A percentile compares a stretch with the other conserved stretches of the same genome.
These are phyloP conservation scores for Tinea pellionella DNA, from an alignment of 2,888 invertebrate genomes.

Conservation along the genomic window DNA sequence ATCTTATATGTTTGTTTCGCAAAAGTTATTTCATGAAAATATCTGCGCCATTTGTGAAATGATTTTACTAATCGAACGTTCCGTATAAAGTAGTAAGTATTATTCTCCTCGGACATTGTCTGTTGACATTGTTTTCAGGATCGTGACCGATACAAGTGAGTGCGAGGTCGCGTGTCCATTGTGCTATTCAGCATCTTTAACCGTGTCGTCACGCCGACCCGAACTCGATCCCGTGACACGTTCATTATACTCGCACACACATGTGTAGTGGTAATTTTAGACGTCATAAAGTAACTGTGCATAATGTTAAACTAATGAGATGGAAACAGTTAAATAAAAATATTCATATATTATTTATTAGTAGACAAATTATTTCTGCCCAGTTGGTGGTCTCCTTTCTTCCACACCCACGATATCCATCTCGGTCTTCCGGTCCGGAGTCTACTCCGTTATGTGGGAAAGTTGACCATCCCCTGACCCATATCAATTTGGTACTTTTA, in stretches of 20 bases:
- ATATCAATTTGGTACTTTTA: no score
- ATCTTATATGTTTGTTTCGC: no score
- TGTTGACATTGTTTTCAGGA: constrained; percentile 16
- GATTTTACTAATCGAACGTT: not conserved
- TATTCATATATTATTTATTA: no score
- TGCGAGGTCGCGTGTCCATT: constrained; percentile 35
- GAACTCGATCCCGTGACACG: constrained; percentile 2
- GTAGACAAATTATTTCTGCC: no score
- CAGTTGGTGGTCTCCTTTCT: no score
- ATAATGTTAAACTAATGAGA: not conserved
- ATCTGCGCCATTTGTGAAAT: no score
- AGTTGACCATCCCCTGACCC: no score
- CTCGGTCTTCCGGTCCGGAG: no score
- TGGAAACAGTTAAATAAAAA: no score
- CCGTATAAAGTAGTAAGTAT: not conserved
- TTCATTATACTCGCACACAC: not conserved
- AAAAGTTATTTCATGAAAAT: no score
- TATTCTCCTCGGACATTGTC: constrained; percentile 12
- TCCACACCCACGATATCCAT: no score
- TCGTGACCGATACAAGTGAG: constrained; percentile 38
- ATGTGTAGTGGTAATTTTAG: not conserved
- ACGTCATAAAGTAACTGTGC: not conserved
- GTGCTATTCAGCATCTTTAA: constrained; percentile 33
- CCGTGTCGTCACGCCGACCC: constrained; percentile 43
- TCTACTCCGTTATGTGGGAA: no score